Percentiles rank a stretch among this genome's conserved stretches.
Evolutionary conservation across 2,113 vertebrate genomes (phyloP).

Genomic region (Microcebus tavaratra): DNA sequence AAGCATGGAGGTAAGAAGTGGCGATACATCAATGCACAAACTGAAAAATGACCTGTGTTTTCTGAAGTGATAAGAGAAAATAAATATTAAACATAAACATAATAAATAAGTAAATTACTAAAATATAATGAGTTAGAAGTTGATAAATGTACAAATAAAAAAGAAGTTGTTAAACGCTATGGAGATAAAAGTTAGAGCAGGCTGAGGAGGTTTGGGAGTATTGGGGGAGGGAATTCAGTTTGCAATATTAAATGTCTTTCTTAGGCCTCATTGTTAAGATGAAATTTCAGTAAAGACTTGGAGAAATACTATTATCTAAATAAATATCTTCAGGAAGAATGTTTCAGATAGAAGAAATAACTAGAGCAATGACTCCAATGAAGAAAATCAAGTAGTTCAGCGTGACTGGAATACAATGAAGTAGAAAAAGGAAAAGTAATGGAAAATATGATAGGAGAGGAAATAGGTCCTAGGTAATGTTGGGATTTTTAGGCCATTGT

Average conservation of each 20-base stretch:
- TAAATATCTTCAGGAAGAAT: neutral
- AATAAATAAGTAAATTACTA: neutral
- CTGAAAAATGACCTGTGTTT: neutral
- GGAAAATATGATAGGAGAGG: neutral
- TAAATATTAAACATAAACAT: neutral
- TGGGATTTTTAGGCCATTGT: neutral
- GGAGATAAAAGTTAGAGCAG: neutral
- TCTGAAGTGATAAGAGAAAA: neutral
- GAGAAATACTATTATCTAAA: neutral
- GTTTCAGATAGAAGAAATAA: neutral
- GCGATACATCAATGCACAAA: neutral
- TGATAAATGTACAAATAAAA: neutral
- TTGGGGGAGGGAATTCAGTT: neutral
- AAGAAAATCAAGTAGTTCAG: neutral
- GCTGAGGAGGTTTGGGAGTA: neutral
- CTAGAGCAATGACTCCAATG: neutral
- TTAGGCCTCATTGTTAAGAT: neutral
- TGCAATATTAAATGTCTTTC: neutral
- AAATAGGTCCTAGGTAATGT: neutral
- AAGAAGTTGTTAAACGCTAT: neutral
- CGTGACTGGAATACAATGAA: neutral
- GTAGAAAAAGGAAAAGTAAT: neutral
- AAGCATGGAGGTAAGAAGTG: neutral
- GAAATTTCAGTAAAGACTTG: neutral
- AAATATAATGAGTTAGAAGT: neutral